A percentile compares a stretch with the other conserved stretches of the same genome.
These are phyloP conservation scores for Galerucella calmariensis DNA, from an alignment of 2,888 invertebrate species.

Conservation along the genomic window DNA sequence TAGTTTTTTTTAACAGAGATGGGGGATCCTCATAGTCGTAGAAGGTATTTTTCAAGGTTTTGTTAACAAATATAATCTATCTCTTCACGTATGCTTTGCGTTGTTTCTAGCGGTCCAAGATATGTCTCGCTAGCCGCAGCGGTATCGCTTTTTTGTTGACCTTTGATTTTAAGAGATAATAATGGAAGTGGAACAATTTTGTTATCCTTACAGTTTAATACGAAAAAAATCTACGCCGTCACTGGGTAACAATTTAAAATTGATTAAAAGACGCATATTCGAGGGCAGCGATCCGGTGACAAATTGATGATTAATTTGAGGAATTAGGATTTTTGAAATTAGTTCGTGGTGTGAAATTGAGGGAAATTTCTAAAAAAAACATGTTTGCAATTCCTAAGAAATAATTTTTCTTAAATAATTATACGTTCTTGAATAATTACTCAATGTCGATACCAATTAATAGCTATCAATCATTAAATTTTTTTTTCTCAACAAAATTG, in stretches of 20 bases:
- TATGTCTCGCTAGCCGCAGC: no score
- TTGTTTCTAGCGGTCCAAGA: no score
- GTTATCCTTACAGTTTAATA: background rate
- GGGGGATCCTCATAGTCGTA: background rate
- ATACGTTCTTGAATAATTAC: conserved; percentile 22
- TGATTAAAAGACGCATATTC: conserved; percentile 38
- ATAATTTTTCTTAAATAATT: conserved; percentile 28
- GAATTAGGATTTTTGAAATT: conserved; percentile 49
- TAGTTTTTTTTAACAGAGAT: conserved; percentile 44
- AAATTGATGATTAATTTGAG: conserved; percentile 52
- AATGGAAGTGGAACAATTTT: no score
- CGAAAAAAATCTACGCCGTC: background rate
- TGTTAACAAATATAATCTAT: no score
- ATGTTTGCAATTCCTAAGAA: conserved; percentile 22
- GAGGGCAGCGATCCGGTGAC: conserved; percentile 46
- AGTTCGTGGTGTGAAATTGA: conserved; percentile 25
- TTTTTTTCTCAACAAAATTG: background rate
- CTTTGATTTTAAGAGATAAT: no score
- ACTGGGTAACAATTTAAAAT: conserved; percentile 11
- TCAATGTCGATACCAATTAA: conserved; percentile 28
- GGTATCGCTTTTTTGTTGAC: no score
- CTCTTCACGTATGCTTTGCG: no score
- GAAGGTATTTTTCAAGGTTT: no score
- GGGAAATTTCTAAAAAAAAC: conserved; percentile 19
- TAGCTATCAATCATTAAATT: conserved; percentile 18